Evolutionary conservation across 2,797 vertebrate species (phyloP).

Genomic region (Sternarchorhynchus goeldii): DNA sequence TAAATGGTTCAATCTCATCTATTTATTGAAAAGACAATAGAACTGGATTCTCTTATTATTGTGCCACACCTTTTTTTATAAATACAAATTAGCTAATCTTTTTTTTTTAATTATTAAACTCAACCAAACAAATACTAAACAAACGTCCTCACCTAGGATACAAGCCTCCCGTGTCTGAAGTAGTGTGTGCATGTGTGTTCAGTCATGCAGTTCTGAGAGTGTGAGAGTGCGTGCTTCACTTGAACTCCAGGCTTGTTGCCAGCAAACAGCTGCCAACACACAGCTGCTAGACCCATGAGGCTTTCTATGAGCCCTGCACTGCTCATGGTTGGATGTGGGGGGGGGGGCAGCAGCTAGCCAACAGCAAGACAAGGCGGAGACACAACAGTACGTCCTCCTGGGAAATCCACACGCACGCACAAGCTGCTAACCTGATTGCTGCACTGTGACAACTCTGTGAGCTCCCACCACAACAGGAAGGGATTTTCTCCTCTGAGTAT

Average conservation of each 20-base stretch:
- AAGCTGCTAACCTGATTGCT: not conserved
- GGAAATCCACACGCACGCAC: constrained; percentile 22
- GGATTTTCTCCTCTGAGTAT: not conserved
- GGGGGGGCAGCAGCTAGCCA: constrained; percentile 18
- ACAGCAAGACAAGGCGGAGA: constrained; percentile 25
- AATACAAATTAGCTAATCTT: not conserved
- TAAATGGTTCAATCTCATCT: not conserved
- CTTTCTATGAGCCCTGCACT: not conserved
- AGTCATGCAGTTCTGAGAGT: not conserved
- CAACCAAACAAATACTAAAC: not conserved
- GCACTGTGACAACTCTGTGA: not conserved
- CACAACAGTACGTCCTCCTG: constrained; percentile 32
- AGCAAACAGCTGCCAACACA: constrained; percentile 26
- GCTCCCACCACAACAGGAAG: not conserved
- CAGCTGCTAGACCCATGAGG: constrained; percentile 30
- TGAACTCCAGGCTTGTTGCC: constrained; percentile 29
- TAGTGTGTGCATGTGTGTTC: not conserved
- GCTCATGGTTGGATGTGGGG: not conserved
- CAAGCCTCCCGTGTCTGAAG: not conserved
- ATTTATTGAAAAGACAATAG: too few species aligned
- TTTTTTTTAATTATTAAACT: not conserved
- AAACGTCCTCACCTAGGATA: not conserved
- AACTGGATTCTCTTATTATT: too few species aligned
- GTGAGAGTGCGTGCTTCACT: not conserved
- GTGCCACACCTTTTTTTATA: too few species aligned